Base-by-base conservation (phyloP, 2,113 vertebrate species). In the Pachycephala philippinensis region DNA sequence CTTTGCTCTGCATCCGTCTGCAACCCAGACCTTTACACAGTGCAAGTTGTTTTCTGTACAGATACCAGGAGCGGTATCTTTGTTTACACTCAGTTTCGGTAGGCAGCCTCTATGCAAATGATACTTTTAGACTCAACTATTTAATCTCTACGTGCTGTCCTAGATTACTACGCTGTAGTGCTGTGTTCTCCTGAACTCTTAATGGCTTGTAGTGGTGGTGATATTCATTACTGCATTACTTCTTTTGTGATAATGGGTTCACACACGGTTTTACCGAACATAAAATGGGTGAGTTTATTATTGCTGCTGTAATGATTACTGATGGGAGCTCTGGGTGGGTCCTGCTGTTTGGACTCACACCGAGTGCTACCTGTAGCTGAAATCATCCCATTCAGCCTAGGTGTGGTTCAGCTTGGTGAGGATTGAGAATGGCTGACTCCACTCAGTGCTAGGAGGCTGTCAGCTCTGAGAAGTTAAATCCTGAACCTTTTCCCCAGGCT, bases 1-100 rank as follows among this genome's bases (percentile, higher is more conserved):
- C 95, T 95, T 86, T 77, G 82, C 92, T 86, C 90, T 96, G 76
- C 83, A 77, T 94, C 92, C 13, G 8, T n/a, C 65, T 84, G 79
- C 76, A 88, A 0, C 10, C 40, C 59, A 52, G n/a, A 47, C 71
- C 44, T 80, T 85, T 61, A 26, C 37, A 52, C 22, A 66, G 39
- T 17, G 37, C 42, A 49, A 9, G n/a, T 45, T 79, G 59, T 81
- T 95, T 87, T 42, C 79, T 64, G 0, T 20, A 23, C 59, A 60
- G 35, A 68, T 35, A 81, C 14, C 10, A 44, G 64, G 22, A 77
- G 14, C 0, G 0, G 9, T 39, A 44, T 63, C 77, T 92, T 87
- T 89, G 86, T 87, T 90, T 91, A 49, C 53, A 45, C 53, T 28
- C 35, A n/a, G 1, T 83, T 94, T 94, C 87, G 59, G 52, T 52